Evolutionary conservation across 2,888 invertebrate species (phyloP).

Genomic region (Lepidonotus clava): DNA sequence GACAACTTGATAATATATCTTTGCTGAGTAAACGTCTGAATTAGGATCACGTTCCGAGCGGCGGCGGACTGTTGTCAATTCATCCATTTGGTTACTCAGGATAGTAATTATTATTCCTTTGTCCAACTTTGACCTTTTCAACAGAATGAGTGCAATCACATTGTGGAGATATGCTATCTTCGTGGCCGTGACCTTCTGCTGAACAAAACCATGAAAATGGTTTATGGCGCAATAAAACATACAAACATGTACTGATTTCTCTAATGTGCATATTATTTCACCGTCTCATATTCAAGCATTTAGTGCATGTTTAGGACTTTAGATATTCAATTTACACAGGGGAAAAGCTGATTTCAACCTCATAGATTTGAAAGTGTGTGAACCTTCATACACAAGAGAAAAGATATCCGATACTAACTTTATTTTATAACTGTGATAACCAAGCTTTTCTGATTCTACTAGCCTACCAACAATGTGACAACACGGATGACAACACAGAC

Average conservation of each 20-base stretch:
- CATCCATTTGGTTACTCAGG: background rate
- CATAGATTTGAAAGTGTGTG: background rate
- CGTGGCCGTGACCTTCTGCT: background rate
- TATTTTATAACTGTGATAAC: background rate
- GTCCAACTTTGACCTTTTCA: background rate
- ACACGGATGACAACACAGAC: conserved; percentile 1
- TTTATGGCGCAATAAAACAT: background rate
- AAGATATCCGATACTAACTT: background rate
- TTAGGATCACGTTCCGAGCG: no score
- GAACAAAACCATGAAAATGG: background rate
- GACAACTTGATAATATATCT: no score
- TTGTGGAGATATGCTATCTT: background rate
- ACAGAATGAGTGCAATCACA: background rate
- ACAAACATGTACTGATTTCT: background rate
- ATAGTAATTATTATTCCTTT: background rate
- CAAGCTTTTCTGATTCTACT: background rate
- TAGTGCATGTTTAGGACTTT: background rate
- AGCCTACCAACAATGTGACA: background rate
- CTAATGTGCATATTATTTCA: background rate
- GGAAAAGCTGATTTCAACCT: background rate
- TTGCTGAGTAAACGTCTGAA: no score
- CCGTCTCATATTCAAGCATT: background rate
- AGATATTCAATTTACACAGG: background rate
- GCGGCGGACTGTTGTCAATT: no score
- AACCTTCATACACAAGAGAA: background rate